phyloP scores from a whole-genome alignment of 2,113 vertebrate genomes.

The Corydoras maculifer region DNA sequence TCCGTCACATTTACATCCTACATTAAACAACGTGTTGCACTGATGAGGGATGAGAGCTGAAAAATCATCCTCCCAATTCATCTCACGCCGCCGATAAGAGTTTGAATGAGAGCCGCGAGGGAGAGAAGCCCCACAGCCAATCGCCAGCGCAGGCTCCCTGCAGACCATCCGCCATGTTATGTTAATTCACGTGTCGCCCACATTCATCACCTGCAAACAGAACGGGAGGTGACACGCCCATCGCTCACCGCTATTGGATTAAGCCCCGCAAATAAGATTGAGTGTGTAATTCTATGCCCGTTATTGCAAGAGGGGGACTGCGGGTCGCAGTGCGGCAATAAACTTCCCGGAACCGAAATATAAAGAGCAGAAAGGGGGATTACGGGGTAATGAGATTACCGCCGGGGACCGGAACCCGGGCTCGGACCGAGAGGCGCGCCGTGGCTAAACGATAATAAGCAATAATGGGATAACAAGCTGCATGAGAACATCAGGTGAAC shows the following conservation, averaged over 20 bases:
- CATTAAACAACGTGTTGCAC: no score
- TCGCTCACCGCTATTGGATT: constrained; percentile 46
- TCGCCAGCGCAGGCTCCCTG: constrained; percentile 23
- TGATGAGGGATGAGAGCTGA: no score
- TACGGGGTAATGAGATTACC: not conserved
- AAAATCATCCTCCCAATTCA: no score
- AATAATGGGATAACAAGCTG: no score
- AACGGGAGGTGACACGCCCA: constrained; percentile 13
- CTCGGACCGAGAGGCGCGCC: no score
- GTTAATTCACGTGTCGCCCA: constrained; percentile 46
- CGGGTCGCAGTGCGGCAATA: constrained; percentile 16
- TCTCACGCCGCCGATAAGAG: no score
- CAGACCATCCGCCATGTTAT: constrained; percentile 50
- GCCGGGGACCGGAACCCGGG: not conserved
- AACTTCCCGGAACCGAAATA: not conserved
- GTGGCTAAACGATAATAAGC: no score
- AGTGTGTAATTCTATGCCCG: constrained; percentile 45
- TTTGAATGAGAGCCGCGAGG: not conserved
- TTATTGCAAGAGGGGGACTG: constrained; percentile 28
- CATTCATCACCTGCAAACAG: constrained; percentile 35
- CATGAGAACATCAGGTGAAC: no score
- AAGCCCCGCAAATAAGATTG: constrained; percentile 34
- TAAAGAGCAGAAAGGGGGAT: not conserved
- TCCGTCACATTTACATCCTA: no score
- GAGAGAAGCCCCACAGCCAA: not conserved